Evolutionary conservation across 2,888 invertebrate species (phyloP), one percentile per base, ranked within the genome.

Genomic region (Cerceris ruficornis): DNA sequence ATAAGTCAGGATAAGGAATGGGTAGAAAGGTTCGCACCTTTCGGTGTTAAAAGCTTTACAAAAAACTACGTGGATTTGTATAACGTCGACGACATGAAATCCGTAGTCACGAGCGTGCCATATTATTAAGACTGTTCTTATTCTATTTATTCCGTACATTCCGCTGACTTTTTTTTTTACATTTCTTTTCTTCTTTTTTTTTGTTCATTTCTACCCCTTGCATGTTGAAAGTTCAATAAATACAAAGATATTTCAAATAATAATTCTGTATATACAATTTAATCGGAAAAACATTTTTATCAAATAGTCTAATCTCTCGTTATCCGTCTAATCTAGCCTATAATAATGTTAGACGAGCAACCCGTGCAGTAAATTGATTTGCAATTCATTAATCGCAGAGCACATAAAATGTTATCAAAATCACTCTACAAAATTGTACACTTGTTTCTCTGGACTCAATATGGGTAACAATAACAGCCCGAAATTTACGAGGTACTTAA

Each of bases 21-120:
- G 91, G 57, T 86, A 52, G 86, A 88, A 43, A 88, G 80, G 69
- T 82, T 91, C 13, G 80, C 81, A 8, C 72, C 85, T 4, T 91
- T 84, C 67, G 89, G 90, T 15, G 70, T 90, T 11, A 41, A 65
- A 6, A 88, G 88, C 5, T 91, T 91, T 58, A 84, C 88, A 2
- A 81, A 85, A 55, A 90, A 91, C 77, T 86, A 69, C 9, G 65
- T 59, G 46, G 80, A 86, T 52, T 75, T 73, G 39, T 90, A 88
- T 64, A 72, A 86, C 11, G 13, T 82, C 13, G 75, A 76, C 41
- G 84, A 87, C 13, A 65, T 83, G 1, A 90, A 89, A 50, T 77
- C 86, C 59, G 86, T 86, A 57, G 77, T 75, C n/a, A 88, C 88
- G 11, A 87, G 83, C 8, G 86, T 84, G 58, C 89, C 85, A 28